These are phyloP conservation scores for Neodiprion lecontei DNA, from an alignment of 1,140 invertebrate species.

Conservation along the genomic window DNA sequence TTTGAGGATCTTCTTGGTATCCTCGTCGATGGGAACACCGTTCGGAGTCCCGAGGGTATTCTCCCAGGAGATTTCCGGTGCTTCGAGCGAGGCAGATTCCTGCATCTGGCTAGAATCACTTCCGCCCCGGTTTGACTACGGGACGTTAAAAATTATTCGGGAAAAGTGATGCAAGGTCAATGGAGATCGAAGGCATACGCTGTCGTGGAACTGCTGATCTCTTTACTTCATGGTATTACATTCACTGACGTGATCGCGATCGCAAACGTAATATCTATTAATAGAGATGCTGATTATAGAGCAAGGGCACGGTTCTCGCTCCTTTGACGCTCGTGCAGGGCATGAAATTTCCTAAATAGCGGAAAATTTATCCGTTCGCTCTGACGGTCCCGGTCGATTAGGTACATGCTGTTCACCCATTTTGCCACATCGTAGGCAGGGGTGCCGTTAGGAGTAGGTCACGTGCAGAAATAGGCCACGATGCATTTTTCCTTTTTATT, in stretches of 20 bases:
- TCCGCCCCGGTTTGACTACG: neutral
- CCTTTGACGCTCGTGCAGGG: slow-evolving; percentile 44
- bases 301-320: slow-evolving; percentile 41
- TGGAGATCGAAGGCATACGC: neutral
- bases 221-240: too few relatives aligned
- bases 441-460: slow-evolving; percentile 26
- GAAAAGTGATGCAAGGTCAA: neutral
- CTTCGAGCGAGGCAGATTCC: slow-evolving; percentile 29
- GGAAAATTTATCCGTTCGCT: slow-evolving; percentile 52
- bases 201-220: too few relatives aligned
- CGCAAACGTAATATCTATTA: slow-evolving; percentile 36
- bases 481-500: neutral
- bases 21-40: slow-evolving; percentile 51
- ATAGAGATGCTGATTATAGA: slow-evolving; percentile 42
- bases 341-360: slow-evolving; percentile 53
- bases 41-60: slow-evolving; percentile 46
- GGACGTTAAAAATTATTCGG: neutral
- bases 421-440: slow-evolving; percentile 45
- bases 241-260: too few relatives aligned
- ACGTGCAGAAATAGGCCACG: slow-evolving; percentile 1
- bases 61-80: slow-evolving; percentile 53
- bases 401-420: slow-evolving; percentile 36
- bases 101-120: neutral
- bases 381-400: slow-evolving; percentile 41
- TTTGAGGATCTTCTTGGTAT: slow-evolving; percentile 46